Evolutionary conservation across 2,113 vertebrate species (phyloP), one percentile per base, ranked within the genome.

Genomic region (Balaeniceps rex): DNA sequence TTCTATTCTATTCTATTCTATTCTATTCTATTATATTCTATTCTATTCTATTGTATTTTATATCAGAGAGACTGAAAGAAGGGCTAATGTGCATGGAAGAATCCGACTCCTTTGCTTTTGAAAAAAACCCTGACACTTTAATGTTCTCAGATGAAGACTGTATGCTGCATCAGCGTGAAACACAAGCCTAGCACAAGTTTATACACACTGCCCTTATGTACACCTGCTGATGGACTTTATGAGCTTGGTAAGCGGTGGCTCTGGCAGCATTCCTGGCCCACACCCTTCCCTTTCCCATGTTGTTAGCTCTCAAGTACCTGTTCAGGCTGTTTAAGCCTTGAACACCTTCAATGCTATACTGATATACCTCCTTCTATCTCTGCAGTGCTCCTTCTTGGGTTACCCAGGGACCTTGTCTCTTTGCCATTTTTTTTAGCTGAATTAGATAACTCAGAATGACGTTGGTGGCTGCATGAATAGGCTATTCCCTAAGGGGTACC

Each of bases 211-310:
- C 13, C 24, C 13, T 65, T 72, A 29, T 15, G 57, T 69, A 8
- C 25, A 34, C n/a, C 9, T 66, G 54, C 44, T 70, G 21, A 31
- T 11, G 14, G 23, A 34, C 15, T 31, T 72, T 10, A 26, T 12
- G 6, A 54, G 2, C 28, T 76, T 64, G 40, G 5, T 34, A 34
- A 74, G 0, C 12, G 7, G 0, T 54, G 51, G 4, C 12, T 80
- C 23, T 78, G 40, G 9, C 34, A 74, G 33, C 23, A 17, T n/a
- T 6, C 57, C 6, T 52, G 22, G 4, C 10, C 13, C 11, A 49
- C 46, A 40, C 3, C 7, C 55, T 87, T 68, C 5, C 21, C 10
- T 14, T 79, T 85, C 26, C 29, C 3, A 0, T 9, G 4, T 7
- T 58, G 2, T 8, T 44, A 69, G 6, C 11, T 71, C 14, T 72